phyloP scores from a whole-genome alignment of 2,797 vertebrate species.

The Coendou prehensilis region DNA sequence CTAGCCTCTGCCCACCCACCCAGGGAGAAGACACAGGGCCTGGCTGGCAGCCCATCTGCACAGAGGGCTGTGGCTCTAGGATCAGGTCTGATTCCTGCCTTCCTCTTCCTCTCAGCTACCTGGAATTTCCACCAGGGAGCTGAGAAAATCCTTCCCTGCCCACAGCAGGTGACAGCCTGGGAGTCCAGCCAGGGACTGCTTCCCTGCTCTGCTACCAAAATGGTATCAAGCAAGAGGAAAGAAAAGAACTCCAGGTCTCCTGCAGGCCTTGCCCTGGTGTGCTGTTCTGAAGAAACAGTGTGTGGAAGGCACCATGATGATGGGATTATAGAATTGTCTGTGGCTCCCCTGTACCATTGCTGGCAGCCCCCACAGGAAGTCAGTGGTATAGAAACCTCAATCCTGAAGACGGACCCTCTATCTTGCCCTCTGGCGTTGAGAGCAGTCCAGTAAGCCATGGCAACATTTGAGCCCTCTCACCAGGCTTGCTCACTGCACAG shows the following conservation, averaged over 20 bases:
- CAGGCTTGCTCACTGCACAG: background rate
- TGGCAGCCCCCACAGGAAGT: no score
- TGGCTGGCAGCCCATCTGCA: no score
- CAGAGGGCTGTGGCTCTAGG: background rate
- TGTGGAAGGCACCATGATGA: background rate
- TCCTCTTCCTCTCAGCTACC: background rate
- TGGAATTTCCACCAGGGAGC: background rate
- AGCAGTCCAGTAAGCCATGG: background rate
- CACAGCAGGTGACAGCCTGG: background rate
- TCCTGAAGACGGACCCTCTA: background rate
- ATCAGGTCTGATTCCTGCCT: no score
- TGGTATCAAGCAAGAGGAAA: background rate
- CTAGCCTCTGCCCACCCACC: no score
- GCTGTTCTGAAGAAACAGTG: background rate
- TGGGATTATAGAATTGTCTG: background rate
- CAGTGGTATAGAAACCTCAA: background rate
- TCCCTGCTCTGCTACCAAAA: background rate
- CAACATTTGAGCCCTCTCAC: background rate
- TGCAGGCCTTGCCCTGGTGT: background rate
- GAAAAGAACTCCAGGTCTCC: background rate
- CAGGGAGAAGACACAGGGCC: accelerated
- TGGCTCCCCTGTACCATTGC: background rate
- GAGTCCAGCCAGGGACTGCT: background rate
- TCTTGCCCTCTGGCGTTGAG: background rate
- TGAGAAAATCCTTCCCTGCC: background rate